These are phyloP conservation scores for Tetrax tetrax DNA, from an alignment of 2,113 vertebrate genomes.

Conservation along the genomic window DNA sequence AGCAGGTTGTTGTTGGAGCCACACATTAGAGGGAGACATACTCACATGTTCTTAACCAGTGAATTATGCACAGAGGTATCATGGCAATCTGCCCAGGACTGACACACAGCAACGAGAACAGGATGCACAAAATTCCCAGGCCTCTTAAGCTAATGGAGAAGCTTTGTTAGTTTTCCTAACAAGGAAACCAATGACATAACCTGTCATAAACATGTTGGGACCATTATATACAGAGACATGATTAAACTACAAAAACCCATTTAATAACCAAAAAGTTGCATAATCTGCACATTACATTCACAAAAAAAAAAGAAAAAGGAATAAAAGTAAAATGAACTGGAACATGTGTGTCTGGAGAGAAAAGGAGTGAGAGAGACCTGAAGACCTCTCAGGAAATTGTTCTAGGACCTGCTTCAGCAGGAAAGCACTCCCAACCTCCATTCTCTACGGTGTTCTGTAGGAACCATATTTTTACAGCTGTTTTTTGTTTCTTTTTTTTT, in stretches of 20 bases:
- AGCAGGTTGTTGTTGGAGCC: constrained; percentile 67
- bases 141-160: constrained; percentile 55
- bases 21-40: constrained; percentile 61
- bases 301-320: constrained; percentile 37
- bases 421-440: neutral
- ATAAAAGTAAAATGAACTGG: constrained; percentile 51
- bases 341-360: constrained; percentile 8
- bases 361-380: neutral
- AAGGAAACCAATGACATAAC: constrained; percentile 64
- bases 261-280: constrained; percentile 39
- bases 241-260: constrained; percentile 46
- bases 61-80: constrained; percentile 50
- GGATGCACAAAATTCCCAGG: constrained; percentile 67
- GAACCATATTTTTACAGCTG: neutral
- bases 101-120: constrained; percentile 64
- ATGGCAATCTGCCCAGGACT: constrained; percentile 59
- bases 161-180: constrained; percentile 45
- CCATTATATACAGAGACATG: constrained; percentile 16
- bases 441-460: neutral
- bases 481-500: too few relatives aligned
- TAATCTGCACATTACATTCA: constrained; percentile 52
- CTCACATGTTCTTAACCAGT: constrained; percentile 33
- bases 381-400: neutral
- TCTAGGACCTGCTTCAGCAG: neutral
- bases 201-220: constrained; percentile 55